Evolutionary conservation across 1,140 invertebrate genomes (phyloP), one percentile per base, ranked within the genome.

Genomic region (Archegozetes longisetosus): DNA sequence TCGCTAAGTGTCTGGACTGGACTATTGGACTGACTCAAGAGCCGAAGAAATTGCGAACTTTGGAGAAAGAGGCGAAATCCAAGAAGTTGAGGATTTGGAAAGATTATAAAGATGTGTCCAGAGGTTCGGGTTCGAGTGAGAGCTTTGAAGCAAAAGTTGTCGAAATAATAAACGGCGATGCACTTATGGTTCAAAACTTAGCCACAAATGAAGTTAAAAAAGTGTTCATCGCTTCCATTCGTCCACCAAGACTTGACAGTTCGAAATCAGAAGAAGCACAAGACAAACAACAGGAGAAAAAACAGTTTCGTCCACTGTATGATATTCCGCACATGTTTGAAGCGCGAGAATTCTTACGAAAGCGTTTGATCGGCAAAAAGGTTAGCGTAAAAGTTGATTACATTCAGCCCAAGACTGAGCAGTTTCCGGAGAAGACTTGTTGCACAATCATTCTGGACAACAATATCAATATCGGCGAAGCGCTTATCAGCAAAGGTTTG

Each of bases 251-350:
- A 25, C 46, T 46, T 17, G 25, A 29, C 1, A 12, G 49, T 6
- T 4, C 14, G 3, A 26, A 58, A 20, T 14, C 56, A 13, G 56
- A 6, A 20, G 23, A 24, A 17, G 60, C 51, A 27, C 24, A 24
- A 32, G 57, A 17, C 28, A 20, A 51, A 32, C 6, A 22, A 26
- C 53, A 49, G 32, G 9, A 51, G 13, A 52, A 51, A 29, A 47
- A 62, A 52, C 54, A 60, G 77, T 82, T 84, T 68, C 78, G 86
- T 61, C 88, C 91, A 1, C 78, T 98, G 0, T 99, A 98, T 70
- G 94, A 98, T 68, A 87, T 97, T 67, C 94, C 94, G 4, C 94
- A 85, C 79, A 91, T 98, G 87, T 96, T 86, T 71, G 94, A 98
- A 72, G 93, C 93, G 0, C 79, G 96, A 61, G 96, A 99, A 76